A percentile compares a stretch with the other conserved stretches of the same genome.
These are phyloP conservation scores for Ceratina japonica DNA, from an alignment of 1,140 invertebrate genomes.

Conservation along the genomic window DNA sequence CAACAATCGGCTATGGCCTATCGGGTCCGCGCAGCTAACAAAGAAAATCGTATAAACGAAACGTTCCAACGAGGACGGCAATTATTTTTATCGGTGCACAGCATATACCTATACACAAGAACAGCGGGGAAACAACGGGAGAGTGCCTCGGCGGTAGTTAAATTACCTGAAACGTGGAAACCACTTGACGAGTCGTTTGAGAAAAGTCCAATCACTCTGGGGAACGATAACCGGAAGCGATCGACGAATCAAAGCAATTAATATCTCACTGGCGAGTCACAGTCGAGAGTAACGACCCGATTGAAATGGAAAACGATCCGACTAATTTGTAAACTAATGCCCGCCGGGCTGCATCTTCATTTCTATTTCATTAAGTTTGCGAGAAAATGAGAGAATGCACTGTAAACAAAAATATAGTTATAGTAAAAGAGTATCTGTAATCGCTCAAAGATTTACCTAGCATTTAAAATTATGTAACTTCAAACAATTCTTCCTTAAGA, in stretches of 20 bases:
- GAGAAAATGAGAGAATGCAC: too few species aligned
- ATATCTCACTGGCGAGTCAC: background rate
- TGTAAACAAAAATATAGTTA: too few species aligned
- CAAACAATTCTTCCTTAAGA: too few species aligned
- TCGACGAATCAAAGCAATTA: conserved; percentile 19
- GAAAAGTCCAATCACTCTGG: background rate
- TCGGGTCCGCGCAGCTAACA: conserved; percentile 1
- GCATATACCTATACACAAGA: too few species aligned
- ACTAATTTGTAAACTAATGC: background rate
- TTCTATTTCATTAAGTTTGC: too few species aligned
- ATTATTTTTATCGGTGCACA: conserved; percentile 14
- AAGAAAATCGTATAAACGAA: conserved; percentile 15
- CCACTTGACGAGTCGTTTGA: conserved; percentile 9
- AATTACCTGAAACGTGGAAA: conserved; percentile 29
- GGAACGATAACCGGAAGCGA: background rate
- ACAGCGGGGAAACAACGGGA: conserved; percentile 1
- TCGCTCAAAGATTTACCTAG: too few species aligned
- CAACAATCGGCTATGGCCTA: background rate
- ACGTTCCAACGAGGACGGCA: background rate
- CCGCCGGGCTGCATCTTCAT: background rate
- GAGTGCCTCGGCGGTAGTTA: background rate
- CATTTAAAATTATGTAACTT: too few species aligned
- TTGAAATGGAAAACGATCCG: background rate
- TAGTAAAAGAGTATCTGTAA: too few species aligned
- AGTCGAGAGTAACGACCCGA: background rate